Evolutionary conservation across 2,113 vertebrate genomes (phyloP).

Genomic region (Callithrix jacchus): DNA sequence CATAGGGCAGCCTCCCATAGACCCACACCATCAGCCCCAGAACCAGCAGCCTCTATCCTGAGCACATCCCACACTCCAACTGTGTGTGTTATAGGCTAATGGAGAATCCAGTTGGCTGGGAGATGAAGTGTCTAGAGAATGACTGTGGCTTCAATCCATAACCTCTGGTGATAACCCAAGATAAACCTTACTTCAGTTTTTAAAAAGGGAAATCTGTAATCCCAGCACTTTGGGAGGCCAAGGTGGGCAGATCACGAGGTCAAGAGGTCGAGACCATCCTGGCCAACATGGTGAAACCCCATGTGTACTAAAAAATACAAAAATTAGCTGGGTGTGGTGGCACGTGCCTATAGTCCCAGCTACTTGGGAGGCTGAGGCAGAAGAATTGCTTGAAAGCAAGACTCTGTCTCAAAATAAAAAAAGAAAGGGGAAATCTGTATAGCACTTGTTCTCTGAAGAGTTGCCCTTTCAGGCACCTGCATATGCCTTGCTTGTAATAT

Average conservation of each 20-base stretch:
- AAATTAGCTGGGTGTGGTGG: too few species aligned
- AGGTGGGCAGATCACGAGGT: too few species aligned
- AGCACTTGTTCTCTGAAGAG: neutral
- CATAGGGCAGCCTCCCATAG: neutral
- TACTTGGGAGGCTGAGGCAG: too few species aligned
- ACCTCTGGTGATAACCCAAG: neutral
- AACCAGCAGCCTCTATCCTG: neutral
- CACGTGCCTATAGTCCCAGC: too few species aligned
- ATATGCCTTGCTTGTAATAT: neutral
- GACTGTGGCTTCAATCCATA: neutral
- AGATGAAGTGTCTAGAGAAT: neutral
- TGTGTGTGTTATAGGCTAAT: neutral
- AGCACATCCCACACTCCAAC: neutral
- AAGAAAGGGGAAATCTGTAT: neutral
- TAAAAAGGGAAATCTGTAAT: neutral
- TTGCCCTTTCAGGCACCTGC: neutral
- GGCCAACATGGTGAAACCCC: too few species aligned
- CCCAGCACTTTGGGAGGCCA: too few species aligned
- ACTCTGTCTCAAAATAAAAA: too few species aligned
- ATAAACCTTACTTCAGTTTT: neutral
- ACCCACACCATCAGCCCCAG: neutral
- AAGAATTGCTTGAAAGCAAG: too few species aligned
- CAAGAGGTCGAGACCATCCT: too few species aligned
- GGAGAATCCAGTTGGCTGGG: neutral
- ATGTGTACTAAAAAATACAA: too few species aligned